Evolutionary conservation across 2,888 invertebrate genomes (phyloP).

Genomic region (Loripinus fragilis): DNA sequence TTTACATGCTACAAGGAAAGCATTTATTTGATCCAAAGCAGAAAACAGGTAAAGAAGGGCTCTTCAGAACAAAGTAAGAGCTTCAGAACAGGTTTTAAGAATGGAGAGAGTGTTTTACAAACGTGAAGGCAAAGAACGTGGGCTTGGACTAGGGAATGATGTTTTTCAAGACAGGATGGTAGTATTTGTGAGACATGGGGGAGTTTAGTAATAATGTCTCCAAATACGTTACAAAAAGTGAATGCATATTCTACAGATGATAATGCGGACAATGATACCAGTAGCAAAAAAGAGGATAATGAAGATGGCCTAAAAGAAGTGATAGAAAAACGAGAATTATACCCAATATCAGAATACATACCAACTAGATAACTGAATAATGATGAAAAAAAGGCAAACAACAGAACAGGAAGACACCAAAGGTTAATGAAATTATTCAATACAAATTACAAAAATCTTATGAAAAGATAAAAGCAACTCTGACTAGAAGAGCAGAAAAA

Average conservation of each 20-base stretch:
- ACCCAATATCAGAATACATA: too few relatives aligned
- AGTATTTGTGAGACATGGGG: conserved; percentile 27
- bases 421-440: too few relatives aligned
- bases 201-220: conserved; percentile 20
- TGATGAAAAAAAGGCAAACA: too few relatives aligned
- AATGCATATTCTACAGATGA: conserved; percentile 26
- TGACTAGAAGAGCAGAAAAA: conserved; percentile 41
- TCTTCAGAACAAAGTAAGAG: conserved; percentile 43
- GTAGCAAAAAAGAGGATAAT: background rate
- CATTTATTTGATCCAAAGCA: conserved; percentile 48
- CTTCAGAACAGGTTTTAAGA: conserved; percentile 48
- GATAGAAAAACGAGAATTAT: conserved; percentile 23
- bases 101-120: conserved; percentile 53
- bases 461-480: conserved; percentile 29
- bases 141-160: conserved; percentile 19
- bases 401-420: too few relatives aligned
- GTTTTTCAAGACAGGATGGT: conserved; percentile 32
- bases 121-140: conserved; percentile 45
- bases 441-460: too few relatives aligned
- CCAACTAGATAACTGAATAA: too few relatives aligned
- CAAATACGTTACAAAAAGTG: conserved; percentile 3
- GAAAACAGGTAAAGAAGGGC: conserved; percentile 54
- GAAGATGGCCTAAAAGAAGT: background rate
- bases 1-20: conserved; percentile 39
- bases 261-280: conserved; percentile 21